Evolutionary conservation across 2,797 vertebrate species (phyloP).

Genomic region (Poecilia velifera): DNA sequence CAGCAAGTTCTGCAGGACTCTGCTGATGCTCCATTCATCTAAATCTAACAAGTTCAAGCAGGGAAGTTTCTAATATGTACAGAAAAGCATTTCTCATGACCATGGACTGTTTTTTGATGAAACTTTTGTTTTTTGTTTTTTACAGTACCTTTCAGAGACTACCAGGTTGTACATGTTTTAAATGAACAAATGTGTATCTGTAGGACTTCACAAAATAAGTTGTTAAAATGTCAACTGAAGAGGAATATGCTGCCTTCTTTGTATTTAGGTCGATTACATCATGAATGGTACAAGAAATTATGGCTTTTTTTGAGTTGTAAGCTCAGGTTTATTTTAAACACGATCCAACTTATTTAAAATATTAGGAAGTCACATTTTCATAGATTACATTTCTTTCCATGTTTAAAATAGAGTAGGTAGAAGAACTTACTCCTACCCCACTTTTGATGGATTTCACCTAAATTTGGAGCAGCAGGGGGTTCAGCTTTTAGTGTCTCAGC

Average conservation of each 20-base stretch:
- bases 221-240: neutral
- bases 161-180: neutral
- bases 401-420: neutral
- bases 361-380: neutral
- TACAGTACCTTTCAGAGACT: neutral
- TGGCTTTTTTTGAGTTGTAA: neutral
- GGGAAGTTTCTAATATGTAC: neutral
- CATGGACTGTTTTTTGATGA: neutral
- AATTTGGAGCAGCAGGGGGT: neutral
- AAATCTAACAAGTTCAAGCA: neutral
- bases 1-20: neutral
- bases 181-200: neutral
- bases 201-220: neutral
- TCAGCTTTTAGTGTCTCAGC: neutral
- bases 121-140: neutral
- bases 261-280: too few species aligned
- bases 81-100: neutral
- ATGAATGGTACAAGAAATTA: neutral
- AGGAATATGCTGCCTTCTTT: neutral
- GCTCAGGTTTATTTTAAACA: neutral
- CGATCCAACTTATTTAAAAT: neutral
- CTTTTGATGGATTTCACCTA: neutral
- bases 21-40: neutral
- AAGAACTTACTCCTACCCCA: neutral
- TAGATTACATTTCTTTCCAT: neutral